Conservation (phyloP, 2,888 invertebrate genomes). For the Polydrusus cervinus region DNA sequence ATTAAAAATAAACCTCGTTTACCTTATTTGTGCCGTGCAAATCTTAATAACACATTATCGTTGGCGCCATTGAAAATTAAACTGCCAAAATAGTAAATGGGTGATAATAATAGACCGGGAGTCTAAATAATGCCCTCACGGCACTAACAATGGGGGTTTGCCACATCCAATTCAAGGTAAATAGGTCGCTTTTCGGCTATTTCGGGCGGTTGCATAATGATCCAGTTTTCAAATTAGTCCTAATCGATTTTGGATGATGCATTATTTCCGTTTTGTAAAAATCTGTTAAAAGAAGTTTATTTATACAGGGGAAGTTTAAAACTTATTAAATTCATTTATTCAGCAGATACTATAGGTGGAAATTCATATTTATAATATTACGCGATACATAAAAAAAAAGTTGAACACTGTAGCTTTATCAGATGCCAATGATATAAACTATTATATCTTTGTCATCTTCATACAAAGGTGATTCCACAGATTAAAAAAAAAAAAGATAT, state of each 20-base stretch:
- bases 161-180: conserved; percentile 47
- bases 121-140: conserved; percentile 36
- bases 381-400: no score
- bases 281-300: not conserved
- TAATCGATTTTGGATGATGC: conserved; percentile 47
- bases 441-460: no score
- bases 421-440: no score
- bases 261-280: conserved; percentile 19
- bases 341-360: no score
- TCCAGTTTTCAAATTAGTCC: conserved; percentile 27
- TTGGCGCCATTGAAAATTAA: conserved; percentile 54
- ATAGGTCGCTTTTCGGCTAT: conserved; percentile 43
- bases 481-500: no score
- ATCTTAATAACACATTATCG: conserved; percentile 26
- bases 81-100: conserved; percentile 54
- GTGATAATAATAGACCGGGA: conserved; percentile 51
- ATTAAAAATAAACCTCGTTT: no score
- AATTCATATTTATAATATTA: no score
- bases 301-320: not conserved
- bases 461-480: no score
- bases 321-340: no score
- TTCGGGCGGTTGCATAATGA: conserved; percentile 10
- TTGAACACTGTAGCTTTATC: no score
- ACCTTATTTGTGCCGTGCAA: not conserved
- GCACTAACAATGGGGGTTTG: conserved; percentile 38